Evolutionary conservation across 2,888 invertebrate species (phyloP), one percentile per base, ranked within the genome.

Genomic region (Lysandra bellargus): DNA sequence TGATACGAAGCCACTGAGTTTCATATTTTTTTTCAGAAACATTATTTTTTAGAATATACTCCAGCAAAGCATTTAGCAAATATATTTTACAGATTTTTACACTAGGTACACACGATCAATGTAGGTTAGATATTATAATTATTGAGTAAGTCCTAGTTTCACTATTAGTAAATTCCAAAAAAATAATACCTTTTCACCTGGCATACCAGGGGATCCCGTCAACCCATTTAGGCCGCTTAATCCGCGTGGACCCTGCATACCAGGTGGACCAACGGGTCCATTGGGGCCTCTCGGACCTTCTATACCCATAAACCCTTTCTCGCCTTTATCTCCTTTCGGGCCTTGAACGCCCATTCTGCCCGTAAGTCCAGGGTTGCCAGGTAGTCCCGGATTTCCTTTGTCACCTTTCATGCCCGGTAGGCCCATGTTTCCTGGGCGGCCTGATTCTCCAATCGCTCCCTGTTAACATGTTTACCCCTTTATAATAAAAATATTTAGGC

Each of bases 201-300:
- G 14, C 69, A 2, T 30, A 33, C 69, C 69, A 4, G 30, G 64
- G 1, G 64, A 30, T 23, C 69, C 69, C 4, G 0, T 4, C 12
- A 4, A 33, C 12, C 69, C 33, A 4, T 69, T 33, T 4, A 12
- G 12, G 69, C 69, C 69, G 4, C 14, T 30, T 69, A 69, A 33
- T 1, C 69, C 69, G 30, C 33, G 33, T 69, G 69, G 69, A 30
- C 69, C 69, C 69, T 33, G 69, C 69, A 14, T 4, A 2, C 69
- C 69, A 69, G 33, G 69, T 33, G 33, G 69, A 69, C 69, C 69
- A 5, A 69, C 7, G 12, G 69, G 69, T 69, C 69, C 69, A 30
- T 12, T 30, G 4, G 30, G 14, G 33, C 69, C 69, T 69, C 0
- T 30, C 4, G 69, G 69, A 12, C 69, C 69, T 14, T 14, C 69